Base-by-base conservation (phyloP, 2,113 vertebrate genomes). In the Cinclus mexicanus region DNA sequence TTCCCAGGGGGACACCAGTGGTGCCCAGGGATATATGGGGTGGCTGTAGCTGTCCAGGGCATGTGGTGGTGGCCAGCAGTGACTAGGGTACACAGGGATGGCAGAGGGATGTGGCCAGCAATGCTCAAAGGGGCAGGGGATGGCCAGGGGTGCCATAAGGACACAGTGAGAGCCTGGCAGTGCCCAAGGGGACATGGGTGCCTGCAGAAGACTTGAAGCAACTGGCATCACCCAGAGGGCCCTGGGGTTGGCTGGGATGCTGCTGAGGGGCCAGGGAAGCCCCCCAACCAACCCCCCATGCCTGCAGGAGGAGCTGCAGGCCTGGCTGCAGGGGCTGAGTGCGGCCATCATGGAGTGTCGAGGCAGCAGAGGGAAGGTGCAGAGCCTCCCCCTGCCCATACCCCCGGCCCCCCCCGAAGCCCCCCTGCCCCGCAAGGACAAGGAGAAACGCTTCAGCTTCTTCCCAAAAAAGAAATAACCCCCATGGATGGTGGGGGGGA, bases 381-480 rank as follows among this genome's bases (percentile, higher is more conserved):
- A 98, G 94, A 99, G 98, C 95, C 97, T 99, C 78, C 42, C 86
- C 21, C 97, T 98, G 39, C 96, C 98, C 60, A 47, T 39, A 35
- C 42, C 88, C 10, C 35, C 56, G 0, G 49, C 97, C 8, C 94
- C 97, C 31, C 92, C 96, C 1, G 98, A 98, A 2, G 94, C 97
- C 89, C 96, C 97, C 81, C 82, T 97, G 22, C 97, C 98, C 93
- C 98, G 98, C 86, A 98, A 98, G 67, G 98, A 99, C 90, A 99
- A 98, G 87, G 98, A 99, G 88, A 99, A 99, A 98, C 98, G 98
- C 97, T 99, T 99, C 97, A 98, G 98, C 93, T 97, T 98, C 95
- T 98, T 99, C 92, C 97, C 98, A 78, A 99, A 99, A 96, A 99
- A 99, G 98, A 99, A 99, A 97, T 99, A 98, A 98, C 94, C 21